Conservation (phyloP, 30 jellyfish, hydroid and myxozoan species). For the Chironex yamaguchii region DNA sequence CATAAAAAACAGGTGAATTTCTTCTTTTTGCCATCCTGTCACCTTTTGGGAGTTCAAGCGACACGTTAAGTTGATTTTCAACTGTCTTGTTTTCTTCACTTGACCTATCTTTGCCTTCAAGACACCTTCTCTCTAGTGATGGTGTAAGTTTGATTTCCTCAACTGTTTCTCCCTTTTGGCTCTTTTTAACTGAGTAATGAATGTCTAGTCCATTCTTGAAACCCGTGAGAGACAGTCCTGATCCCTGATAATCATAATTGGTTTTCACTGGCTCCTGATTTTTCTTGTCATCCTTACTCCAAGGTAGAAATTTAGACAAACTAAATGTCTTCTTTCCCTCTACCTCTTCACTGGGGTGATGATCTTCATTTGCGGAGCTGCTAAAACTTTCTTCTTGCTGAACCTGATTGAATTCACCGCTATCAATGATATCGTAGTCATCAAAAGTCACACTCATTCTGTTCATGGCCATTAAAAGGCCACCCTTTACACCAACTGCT, state of each 20-base stretch:
- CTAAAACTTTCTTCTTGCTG: background rate
- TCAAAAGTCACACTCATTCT: background rate
- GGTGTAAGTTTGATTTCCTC: background rate
- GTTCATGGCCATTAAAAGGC: background rate
- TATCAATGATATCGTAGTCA: background rate
- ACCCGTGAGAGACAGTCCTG: background rate
- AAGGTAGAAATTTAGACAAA: background rate
- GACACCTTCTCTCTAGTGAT: background rate
- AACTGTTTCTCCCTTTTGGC: background rate
- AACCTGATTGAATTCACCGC: background rate
- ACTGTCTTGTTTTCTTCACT: no score
- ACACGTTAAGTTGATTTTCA: no score
- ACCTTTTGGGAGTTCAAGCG: background rate
- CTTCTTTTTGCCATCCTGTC: background rate
- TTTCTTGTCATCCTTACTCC: background rate
- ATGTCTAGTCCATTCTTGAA: background rate
- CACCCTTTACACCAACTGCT: background rate
- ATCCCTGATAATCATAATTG: background rate
- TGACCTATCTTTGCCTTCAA: background rate
- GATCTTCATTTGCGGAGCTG: background rate
- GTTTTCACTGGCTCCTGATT: background rate
- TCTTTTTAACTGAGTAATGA: background rate
- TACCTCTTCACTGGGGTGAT: background rate
- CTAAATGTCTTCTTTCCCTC: background rate
- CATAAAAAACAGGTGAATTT: background rate